Evolutionary conservation across 2,797 vertebrate genomes (phyloP).

Genomic region (Crenuchus spilurus): DNA sequence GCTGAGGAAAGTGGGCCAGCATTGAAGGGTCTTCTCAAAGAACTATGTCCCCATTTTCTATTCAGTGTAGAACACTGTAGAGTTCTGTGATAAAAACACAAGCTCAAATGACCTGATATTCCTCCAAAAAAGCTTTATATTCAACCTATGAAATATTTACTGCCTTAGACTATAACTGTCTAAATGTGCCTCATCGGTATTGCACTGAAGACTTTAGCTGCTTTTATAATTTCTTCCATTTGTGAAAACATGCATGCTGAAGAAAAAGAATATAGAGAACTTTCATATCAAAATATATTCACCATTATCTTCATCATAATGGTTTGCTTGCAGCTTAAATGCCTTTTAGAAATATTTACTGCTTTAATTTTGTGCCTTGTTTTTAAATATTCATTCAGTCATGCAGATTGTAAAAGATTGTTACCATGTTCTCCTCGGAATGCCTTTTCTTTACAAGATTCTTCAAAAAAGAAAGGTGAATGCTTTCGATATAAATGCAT

Average conservation of each 20-base stretch:
- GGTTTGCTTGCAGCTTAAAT: neutral
- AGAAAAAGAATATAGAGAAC: neutral
- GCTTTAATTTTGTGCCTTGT: constrained; percentile 41
- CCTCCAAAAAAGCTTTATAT: neutral
- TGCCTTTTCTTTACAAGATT: neutral
- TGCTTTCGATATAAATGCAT: neutral
- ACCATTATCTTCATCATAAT: neutral
- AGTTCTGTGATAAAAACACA: neutral
- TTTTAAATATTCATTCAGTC: neutral
- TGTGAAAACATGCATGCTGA: neutral
- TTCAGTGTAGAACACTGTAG: constrained; percentile 22
- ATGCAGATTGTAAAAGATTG: neutral
- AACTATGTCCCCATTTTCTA: constrained; percentile 39
- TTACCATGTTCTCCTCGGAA: neutral
- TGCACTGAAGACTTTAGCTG: neutral
- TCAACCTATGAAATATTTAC: neutral
- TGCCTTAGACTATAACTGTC: neutral
- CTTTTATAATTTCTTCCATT: neutral
- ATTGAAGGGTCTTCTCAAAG: constrained; percentile 34
- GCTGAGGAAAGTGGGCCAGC: constrained; percentile 35
- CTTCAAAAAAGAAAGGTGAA: no score
- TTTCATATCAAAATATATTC: neutral
- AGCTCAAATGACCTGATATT: constrained; percentile 7
- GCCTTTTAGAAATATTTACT: constrained; percentile 48
- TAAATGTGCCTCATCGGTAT: neutral